phyloP scores from a whole-genome alignment of 2,113 vertebrate species.

The Propithecus coquereli region DNA sequence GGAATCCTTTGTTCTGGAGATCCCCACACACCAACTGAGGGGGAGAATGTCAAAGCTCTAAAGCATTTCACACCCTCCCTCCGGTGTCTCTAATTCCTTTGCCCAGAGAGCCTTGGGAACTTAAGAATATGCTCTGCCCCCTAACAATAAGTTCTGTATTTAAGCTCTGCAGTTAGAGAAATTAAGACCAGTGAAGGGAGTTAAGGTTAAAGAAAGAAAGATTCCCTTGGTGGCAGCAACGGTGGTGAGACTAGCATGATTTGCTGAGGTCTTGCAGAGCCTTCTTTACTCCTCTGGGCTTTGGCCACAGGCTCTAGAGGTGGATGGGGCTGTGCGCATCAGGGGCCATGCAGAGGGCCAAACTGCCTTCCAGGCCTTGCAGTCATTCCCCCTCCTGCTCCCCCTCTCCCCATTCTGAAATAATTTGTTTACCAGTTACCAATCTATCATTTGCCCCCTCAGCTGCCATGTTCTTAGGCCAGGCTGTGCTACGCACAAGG shows the following conservation, averaged over 20 bases:
- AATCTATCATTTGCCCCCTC: neutral
- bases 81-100: neutral
- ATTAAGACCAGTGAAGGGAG: neutral
- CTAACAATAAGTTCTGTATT: neutral
- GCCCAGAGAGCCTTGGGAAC: neutral
- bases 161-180: neutral
- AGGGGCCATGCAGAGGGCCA: neutral
- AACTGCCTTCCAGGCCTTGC: neutral
- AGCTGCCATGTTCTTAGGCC: neutral
- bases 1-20: neutral
- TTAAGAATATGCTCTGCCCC: neutral
- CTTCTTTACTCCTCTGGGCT: neutral
- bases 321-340: rapidly evolving
- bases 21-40: neutral
- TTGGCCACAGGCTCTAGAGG: neutral
- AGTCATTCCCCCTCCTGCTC: neutral
- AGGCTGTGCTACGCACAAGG: neutral
- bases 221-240: neutral
- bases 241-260: rapidly evolving
- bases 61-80: neutral
- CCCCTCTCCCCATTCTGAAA: neutral
- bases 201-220: neutral
- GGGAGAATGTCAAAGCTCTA: neutral
- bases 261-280: neutral
- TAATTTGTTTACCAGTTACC: neutral